Conservation (phyloP, 2,888 invertebrate species). For the Acrobeloides nanus region DNA sequence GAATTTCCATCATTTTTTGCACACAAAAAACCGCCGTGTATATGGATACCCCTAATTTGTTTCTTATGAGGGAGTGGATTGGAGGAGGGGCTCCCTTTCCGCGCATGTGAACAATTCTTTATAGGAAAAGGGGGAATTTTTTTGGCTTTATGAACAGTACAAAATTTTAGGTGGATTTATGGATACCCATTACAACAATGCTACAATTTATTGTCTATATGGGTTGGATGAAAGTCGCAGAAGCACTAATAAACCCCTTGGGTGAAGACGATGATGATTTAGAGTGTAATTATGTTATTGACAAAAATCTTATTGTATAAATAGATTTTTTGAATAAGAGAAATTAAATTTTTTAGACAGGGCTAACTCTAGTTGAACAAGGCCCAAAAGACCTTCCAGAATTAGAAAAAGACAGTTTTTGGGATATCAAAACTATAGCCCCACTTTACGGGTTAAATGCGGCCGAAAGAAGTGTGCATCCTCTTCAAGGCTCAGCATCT, state of each 20-base stretch:
- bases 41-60: no score
- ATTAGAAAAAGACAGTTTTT: conserved; percentile 37
- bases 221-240: conserved; percentile 40
- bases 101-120: no score
- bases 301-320: conserved; percentile 41
- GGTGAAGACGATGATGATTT: conserved; percentile 51
- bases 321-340: background rate
- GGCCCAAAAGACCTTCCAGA: conserved; percentile 26
- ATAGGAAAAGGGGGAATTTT: no score
- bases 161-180: conserved; percentile 36
- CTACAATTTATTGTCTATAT: conserved; percentile 36
- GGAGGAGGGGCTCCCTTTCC: no score
- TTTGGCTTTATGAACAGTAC: no score
- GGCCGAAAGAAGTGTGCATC: conserved; percentile 46
- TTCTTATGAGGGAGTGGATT: no score
- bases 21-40: no score
- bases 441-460: conserved; percentile 45
- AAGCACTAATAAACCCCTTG: conserved; percentile 46
- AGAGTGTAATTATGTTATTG: conserved; percentile 48
- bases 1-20: no score
- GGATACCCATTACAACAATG: conserved; percentile 44
- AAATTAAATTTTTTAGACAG: conserved; percentile 9
- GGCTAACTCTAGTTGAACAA: conserved; percentile 21
- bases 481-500: conserved; percentile 43
- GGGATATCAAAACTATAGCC: conserved; percentile 31